Base-by-base conservation (phyloP, 2,113 vertebrate species). In the Shinisaurus crocodilurus region DNA sequence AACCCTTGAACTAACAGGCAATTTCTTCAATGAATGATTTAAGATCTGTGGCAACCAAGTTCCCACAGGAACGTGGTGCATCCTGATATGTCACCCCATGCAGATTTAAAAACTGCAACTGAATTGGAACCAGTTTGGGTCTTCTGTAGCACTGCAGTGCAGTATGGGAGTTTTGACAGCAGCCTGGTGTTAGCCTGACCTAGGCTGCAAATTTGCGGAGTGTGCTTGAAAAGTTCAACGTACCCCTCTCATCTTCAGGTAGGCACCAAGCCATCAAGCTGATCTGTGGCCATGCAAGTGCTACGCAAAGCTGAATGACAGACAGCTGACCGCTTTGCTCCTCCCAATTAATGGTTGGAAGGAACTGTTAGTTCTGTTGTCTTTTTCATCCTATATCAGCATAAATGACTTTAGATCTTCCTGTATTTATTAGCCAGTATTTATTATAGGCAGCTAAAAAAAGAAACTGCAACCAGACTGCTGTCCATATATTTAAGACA, bases 1-100 rank as follows among this genome's bases (percentile, higher is more conserved):
- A 89, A 77, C 83, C 34, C 90, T 32, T 69, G 67, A n/a, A 80
- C 29, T 76, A 89, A 88, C 69, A 43, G 79, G 43, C 40, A 77
- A 77, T 60, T 37, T 86, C 81, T 79, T 85, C 25, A 48, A 4
- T 37, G 18, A 84, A 79, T 79, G 8, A 16, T 69, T 76, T 29
- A 54, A 85, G 60, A 48, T 67, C n/a, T 83, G 43, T 48, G 70
- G 65, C 63, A 69, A 13, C 48, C 32, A 57, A 67, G 16, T 29
- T 50, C 1, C 32, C 74, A 29, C 37, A 37, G 25, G 20, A 29
- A 40, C 20, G 5, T 3, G 1, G 37, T 65, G 18, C 27, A 13
- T 69, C 48, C 48, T 29, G 40, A 63, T 23, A 32, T 57, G 34
- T 80, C 12, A 60, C 29, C 13, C 3, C 2, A 34, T 63, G 50